Conservation (phyloP, 1,140 invertebrate genomes). For the Apis dorsata region DNA sequence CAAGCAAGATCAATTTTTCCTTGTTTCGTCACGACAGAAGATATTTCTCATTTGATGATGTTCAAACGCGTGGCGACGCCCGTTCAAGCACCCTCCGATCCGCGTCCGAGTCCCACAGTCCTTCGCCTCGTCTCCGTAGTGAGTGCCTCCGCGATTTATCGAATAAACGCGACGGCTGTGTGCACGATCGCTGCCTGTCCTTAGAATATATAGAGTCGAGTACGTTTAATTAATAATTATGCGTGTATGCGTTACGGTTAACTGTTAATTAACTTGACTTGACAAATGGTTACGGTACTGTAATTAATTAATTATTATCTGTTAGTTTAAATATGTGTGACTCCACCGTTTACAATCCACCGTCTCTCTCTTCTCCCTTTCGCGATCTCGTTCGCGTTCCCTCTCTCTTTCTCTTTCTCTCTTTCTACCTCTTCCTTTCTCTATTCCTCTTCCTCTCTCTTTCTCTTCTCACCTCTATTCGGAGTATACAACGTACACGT, state of each 20-base stretch:
- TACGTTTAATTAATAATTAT: constrained; percentile 77
- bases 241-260: constrained; percentile 75
- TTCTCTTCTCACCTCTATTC: constrained; percentile 59
- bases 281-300: constrained; percentile 75
- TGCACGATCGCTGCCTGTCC: constrained; percentile 62
- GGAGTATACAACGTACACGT: constrained; percentile 78
- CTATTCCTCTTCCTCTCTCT: neutral
- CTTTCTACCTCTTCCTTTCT: constrained; percentile 35
- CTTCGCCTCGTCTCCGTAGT: constrained; percentile 70
- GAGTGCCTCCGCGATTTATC: constrained; percentile 78
- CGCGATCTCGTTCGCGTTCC: constrained; percentile 24
- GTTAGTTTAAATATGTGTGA: constrained; percentile 75
- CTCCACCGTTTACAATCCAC: constrained; percentile 72
- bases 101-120: constrained; percentile 75
- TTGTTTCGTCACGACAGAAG: neutral
- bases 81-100: constrained; percentile 72
- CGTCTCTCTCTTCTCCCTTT: constrained; percentile 42
- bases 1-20: too few relatives aligned
- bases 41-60: neutral
- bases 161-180: constrained; percentile 68
- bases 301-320: constrained; percentile 77
- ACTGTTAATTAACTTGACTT: constrained; percentile 77
- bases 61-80: constrained; percentile 30
- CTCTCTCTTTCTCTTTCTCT: constrained; percentile 26
- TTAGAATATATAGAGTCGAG: constrained; percentile 67